Evolutionary conservation across 2,797 vertebrate species (phyloP).

Genomic region (Phalloptychus januarius): DNA sequence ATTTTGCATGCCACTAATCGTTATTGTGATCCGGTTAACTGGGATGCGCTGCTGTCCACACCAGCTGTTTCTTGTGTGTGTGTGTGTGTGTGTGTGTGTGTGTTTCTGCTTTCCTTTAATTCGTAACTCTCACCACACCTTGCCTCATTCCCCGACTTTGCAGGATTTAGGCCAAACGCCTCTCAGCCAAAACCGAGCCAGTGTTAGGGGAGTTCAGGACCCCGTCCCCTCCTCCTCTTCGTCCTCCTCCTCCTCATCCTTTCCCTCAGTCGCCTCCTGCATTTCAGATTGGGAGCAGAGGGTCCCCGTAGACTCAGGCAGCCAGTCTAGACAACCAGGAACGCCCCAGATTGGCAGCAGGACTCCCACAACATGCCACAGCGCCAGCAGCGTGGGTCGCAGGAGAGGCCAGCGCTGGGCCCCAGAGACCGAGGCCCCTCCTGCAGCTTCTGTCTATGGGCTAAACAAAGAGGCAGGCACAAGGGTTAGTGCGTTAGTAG

Average conservation of each 20-base stretch:
- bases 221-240: slow-evolving; percentile 76
- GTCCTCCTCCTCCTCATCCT: slow-evolving; percentile 72
- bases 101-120: slow-evolving; percentile 51
- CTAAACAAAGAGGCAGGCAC: slow-evolving; percentile 83
- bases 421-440: slow-evolving; percentile 75
- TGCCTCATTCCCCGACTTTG: slow-evolving; percentile 64
- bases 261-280: slow-evolving; percentile 92
- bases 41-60: slow-evolving; percentile 18
- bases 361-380: slow-evolving; percentile 70
- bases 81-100: slow-evolving; percentile 27
- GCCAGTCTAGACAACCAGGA: slow-evolving; percentile 72
- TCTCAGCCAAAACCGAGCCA: slow-evolving; percentile 61
- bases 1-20: slow-evolving; percentile 50
- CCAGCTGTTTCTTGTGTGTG: slow-evolving; percentile 10
- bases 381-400: slow-evolving; percentile 73
- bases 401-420: slow-evolving; percentile 83
- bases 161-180: slow-evolving; percentile 70
- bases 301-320: slow-evolving; percentile 76
- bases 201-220: slow-evolving; percentile 80
- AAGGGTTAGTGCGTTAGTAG: slow-evolving; percentile 87
- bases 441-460: slow-evolving; percentile 70
- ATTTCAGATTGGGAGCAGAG: slow-evolving; percentile 93
- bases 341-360: slow-evolving; percentile 59
- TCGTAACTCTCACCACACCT: slow-evolving; percentile 68
- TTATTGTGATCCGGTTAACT: slow-evolving; percentile 12